Base-by-base conservation (phyloP, 2,888 invertebrate species). In the Pseudococcus jackbeardsleyi region DNA sequence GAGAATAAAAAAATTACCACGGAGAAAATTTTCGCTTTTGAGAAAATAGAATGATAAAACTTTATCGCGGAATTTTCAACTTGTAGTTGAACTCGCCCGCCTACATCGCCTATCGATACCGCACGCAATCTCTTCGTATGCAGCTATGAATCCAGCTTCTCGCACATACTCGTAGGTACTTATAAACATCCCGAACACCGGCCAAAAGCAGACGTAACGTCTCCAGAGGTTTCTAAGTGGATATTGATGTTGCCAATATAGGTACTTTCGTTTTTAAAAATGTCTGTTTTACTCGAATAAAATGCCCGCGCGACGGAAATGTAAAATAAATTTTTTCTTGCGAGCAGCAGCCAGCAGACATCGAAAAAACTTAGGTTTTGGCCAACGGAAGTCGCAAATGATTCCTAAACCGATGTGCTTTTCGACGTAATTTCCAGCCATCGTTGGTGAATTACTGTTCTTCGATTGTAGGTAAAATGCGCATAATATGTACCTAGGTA, bases 171-270 rank as follows among this genome's bases (percentile, higher is more conserved):
- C n/a, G n/a, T n/a, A n/a, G n/a, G n/a, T n/a, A n/a, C n/a, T n/a
- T n/a, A n/a, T n/a, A n/a, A 19, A 82, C 42, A 82, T 82, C 79
- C 39, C 39, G 22, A 82, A 46, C 46, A 82, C 46, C 9, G 11
- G 46, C 42, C 79, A 82, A 42, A 82, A 72, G 72, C 39, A 46
- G 86, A 86, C 86, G 77, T n/a, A 86, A 86, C 46, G 86, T 86
- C 86, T 86, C 86, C 42, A 64, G 86, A 86, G 86, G 77, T 72
- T 86, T 86, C 86, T 86, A 86, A 86, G 86, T 86, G 86, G 86
- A 86, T 86, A 86, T 86, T 86, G 86, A 86, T 86, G 86, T 86
- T 86, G 46, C 86, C 64, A 54, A 64, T 59, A 85, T 59, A n/a
- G n/a, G n/a, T n/a, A 42, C 54, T 85, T 85, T 85, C 59, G 64